Conservation (phyloP, 1,140 invertebrate genomes). For the Scaptomyza pallida region DNA sequence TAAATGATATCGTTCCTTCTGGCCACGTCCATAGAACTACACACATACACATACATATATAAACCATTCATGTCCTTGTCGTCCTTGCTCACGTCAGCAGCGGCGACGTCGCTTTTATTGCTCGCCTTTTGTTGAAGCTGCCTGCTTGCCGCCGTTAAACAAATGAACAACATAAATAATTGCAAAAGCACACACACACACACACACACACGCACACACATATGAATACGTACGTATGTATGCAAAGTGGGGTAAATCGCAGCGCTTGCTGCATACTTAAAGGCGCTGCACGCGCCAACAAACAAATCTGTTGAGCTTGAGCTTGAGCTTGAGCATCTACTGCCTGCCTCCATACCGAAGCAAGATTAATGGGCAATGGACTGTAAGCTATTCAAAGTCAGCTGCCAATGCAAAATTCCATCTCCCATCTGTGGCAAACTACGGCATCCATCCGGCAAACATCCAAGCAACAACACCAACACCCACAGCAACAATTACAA, state of each 20-base stretch:
- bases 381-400: constrained; percentile 47
- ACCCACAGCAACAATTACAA: constrained; percentile 3
- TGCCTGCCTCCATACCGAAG: constrained; percentile 41
- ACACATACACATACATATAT: constrained; percentile 2
- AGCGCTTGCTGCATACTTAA: constrained; percentile 62
- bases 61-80: constrained; percentile 27
- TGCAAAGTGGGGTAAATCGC: constrained; percentile 70
- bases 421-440: constrained; percentile 17
- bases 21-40: constrained; percentile 66
- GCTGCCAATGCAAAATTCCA: constrained; percentile 49
- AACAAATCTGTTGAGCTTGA: constrained; percentile 52
- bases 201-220: constrained; percentile 9
- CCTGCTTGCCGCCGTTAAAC: constrained; percentile 69
- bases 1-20: constrained; percentile 81
- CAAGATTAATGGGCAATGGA: constrained; percentile 68
- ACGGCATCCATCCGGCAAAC: not conserved
- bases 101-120: constrained; percentile 56
- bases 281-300: constrained; percentile 55
- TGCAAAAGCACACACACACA: constrained; percentile 62
- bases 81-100: constrained; percentile 53
- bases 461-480: not conserved
- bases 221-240: constrained; percentile 20
- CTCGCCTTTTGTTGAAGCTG: constrained; percentile 71
- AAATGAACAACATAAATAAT: constrained; percentile 83
- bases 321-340: constrained; percentile 23